Evolutionary conservation across 1,140 invertebrate genomes (phyloP).

Genomic region (Drosophila baimaii): DNA sequence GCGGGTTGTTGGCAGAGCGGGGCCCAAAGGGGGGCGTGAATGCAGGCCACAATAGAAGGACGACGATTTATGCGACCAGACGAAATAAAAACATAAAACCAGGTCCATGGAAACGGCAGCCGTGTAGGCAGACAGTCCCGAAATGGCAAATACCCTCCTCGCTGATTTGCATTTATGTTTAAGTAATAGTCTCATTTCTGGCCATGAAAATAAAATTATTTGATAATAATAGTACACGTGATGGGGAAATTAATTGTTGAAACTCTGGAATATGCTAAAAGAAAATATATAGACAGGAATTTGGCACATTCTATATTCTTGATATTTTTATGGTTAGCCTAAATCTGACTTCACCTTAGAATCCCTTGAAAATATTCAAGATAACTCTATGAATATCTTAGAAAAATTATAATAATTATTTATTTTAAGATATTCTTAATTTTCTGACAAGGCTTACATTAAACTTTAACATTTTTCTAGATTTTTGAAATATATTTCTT

Average conservation of each 20-base stretch:
- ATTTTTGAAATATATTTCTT: too few species aligned
- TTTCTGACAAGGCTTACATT: too few species aligned
- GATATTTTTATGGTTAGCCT: too few species aligned
- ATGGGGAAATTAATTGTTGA: background rate
- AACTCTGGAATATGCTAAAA: background rate
- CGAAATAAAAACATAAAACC: constrained; percentile 48
- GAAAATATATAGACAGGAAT: background rate
- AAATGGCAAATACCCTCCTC: constrained; percentile 35
- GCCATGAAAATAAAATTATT: background rate
- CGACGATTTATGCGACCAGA: constrained; percentile 68
- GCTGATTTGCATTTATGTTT: background rate
- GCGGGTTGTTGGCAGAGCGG: background rate
- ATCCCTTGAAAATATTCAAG: background rate
- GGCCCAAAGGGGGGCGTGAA: constrained; percentile 6
- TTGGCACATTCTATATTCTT: too few species aligned
- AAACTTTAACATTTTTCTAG: too few species aligned
- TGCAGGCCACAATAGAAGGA: constrained; percentile 68
- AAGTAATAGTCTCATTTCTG: background rate
- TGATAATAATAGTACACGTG: constrained; percentile 3
- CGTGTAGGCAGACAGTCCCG: background rate
- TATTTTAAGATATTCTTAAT: too few species aligned
- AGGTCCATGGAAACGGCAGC: background rate
- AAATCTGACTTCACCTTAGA: background rate
- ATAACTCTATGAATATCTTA: too few species aligned
- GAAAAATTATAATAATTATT: too few species aligned